Base-by-base conservation (phyloP, 2,113 vertebrate species). In the Cebus imitator region DNA sequence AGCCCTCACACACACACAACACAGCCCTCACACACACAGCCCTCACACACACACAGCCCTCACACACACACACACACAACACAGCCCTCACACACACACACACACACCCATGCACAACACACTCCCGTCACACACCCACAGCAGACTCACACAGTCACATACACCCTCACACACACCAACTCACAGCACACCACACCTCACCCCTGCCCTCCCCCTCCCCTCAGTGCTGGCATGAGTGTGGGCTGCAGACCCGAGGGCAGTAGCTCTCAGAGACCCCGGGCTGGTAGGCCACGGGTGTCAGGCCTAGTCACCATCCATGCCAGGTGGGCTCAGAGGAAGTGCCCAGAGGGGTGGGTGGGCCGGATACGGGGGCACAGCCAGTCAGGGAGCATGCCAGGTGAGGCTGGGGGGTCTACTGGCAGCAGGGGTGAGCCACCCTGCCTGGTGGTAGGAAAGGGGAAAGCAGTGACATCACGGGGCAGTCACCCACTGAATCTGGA, bases 361-460 rank as follows among this genome's bases (percentile, higher is more conserved):
- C 37, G 23, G 4, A 5, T 4, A 25, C 23, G 21, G 78, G 2
- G 18, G 7, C 52, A 32, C 32, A 30, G 21, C 35, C 50, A 1
- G 21, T 21, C 12, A 2, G 37, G n/a, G 20, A 70, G 48, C 11
- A 0, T 11, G 2, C 35, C 0, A 0, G 25, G 18, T 40, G n/a
- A 64, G 61, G 61, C 61, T 58, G 57, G 32, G 6, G 1, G 17
- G n/a, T 6, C n/a, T 3, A 5, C 43, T 21, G 68, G 55, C 14
- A 35, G 0, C 23, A 7, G 21, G 30, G 18, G 45, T 11, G 75
- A 52, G 48, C 0, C 0, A 16, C 8, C 57, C n/a, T n/a, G 37
- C 52, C 58, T 32, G 68, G 43, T 17, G 23, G 12, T 1, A 0
- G 35, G 11, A 5, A n/a, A 20, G 9, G 4, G 13, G 18, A 8